A percentile compares a stretch with the other conserved stretches of the same genome.
Evolutionary conservation across 2,888 invertebrate species (phyloP).

Genomic region (Lasius platythorax): DNA sequence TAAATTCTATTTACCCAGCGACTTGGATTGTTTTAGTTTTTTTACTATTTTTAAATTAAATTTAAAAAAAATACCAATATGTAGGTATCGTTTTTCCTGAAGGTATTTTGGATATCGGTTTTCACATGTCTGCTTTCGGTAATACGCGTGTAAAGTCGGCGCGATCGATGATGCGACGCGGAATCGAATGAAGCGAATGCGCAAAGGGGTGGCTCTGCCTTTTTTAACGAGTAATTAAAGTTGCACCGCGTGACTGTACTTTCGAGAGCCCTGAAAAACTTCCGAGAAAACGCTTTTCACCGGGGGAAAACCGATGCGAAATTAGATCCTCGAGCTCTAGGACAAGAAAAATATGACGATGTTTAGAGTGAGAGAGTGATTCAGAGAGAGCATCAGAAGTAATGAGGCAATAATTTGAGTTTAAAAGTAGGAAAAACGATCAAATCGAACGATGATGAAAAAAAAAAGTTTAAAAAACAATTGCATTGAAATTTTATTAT

Average conservation of each 20-base stretch:
- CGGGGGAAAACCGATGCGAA: neutral
- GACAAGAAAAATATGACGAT: slow-evolving; percentile 23
- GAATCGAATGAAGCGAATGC: slow-evolving; percentile 8
- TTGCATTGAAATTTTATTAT: neutral
- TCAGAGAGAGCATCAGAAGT: slow-evolving; percentile 7
- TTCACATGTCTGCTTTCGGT: neutral
- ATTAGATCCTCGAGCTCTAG: slow-evolving; percentile 1
- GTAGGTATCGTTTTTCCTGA: neutral
- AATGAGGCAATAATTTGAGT: slow-evolving; percentile 1
- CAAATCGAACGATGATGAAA: neutral
- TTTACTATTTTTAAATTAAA: neutral
- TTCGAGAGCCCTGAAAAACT: slow-evolving; percentile 12
- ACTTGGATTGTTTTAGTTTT: neutral
- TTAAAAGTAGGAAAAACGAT: slow-evolving; percentile 12
- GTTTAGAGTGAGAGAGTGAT: neutral
- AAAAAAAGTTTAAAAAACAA: neutral
- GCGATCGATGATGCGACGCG: slow-evolving; percentile 37
- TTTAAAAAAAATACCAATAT: neutral
- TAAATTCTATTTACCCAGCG: neutral
- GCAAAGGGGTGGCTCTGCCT: slow-evolving; percentile 49
- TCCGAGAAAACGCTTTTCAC: neutral
- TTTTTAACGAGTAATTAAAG: slow-evolving; percentile 40
- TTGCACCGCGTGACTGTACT: slow-evolving; percentile 6
- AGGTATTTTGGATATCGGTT: neutral
- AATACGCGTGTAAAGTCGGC: slow-evolving; percentile 23